These are phyloP conservation scores for Eudasyphora cyanicolor DNA, from an alignment of 2,888 invertebrate species.

Conservation along the genomic window DNA sequence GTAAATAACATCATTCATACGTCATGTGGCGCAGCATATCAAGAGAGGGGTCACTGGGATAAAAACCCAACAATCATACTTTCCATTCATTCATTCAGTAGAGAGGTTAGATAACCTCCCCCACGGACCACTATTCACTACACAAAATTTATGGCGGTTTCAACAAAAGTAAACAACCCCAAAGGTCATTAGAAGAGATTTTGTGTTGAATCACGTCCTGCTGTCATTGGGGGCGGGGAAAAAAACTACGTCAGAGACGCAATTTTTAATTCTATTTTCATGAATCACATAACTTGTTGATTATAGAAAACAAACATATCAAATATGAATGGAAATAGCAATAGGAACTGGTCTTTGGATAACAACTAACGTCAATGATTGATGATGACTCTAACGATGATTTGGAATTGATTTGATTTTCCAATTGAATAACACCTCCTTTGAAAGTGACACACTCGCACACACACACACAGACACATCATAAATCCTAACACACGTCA, in stretches of 20 bases:
- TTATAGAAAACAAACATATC: constrained; percentile 19
- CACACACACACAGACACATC: no score
- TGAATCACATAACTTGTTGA: constrained; percentile 47
- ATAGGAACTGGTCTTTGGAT: neutral
- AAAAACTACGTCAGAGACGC: neutral
- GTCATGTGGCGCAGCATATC: neutral
- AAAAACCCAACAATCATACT: no score
- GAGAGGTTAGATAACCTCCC: no score
- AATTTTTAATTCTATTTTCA: no score
- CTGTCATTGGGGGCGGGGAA: no score
- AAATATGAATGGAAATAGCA: neutral
- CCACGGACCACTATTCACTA: no score
- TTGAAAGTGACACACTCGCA: no score
- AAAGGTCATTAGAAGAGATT: constrained; percentile 25
- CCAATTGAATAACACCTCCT: neutral
- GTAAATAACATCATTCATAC: constrained; percentile 5
- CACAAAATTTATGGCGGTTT: neutral
- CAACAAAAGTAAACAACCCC: constrained; percentile 1
- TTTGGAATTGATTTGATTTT: neutral
- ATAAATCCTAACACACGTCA: no score
- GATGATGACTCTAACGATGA: constrained; percentile 18
- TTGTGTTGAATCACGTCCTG: neutral
- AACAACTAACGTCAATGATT: constrained; percentile 1
- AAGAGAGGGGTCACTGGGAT: neutral
- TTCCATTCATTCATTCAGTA: no score